These are phyloP conservation scores for Tetramorium alpestre DNA, from an alignment of 1,140 invertebrate species.

Conservation along the genomic window DNA sequence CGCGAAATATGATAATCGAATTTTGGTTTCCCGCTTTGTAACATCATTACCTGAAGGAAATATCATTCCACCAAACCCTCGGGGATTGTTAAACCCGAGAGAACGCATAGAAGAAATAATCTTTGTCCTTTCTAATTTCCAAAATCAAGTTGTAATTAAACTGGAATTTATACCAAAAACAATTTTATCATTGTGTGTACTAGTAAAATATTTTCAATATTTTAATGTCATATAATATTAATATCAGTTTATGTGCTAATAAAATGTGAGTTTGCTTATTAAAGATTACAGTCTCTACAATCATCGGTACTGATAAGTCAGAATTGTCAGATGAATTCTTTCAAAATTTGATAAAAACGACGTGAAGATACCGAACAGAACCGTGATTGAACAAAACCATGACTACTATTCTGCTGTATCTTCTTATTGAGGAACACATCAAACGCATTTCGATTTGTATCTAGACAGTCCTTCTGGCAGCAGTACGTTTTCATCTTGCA, in stretches of 20 bases:
- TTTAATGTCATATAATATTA: not conserved
- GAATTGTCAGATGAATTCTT: not conserved
- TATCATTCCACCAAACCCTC: conserved; percentile 1
- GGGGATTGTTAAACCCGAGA: not conserved
- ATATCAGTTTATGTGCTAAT: not conserved
- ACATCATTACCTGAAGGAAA: conserved; percentile 36
- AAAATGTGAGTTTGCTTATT: not conserved
- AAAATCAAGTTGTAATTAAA: conserved; percentile 8
- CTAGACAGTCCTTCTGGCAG: conserved; percentile 42
- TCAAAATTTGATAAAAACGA: not conserved
- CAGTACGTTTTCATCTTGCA: conserved; percentile 54
- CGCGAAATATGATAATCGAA: conserved; percentile 69
- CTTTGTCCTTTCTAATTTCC: conserved; percentile 32
- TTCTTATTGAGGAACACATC: conserved; percentile 36
- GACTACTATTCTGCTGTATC: not conserved
- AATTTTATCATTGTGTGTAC: not conserved
- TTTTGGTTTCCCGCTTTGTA: conserved; percentile 60
- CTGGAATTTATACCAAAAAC: not conserved
- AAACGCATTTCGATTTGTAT: conserved; percentile 50
- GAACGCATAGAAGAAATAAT: conserved; percentile 24
- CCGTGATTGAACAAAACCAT: not conserved
- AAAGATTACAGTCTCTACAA: not conserved
- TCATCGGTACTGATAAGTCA: not conserved
- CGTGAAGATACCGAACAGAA: not conserved
- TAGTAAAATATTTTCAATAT: not conserved